Evolutionary conservation across 2,113 vertebrate species (phyloP).

Genomic region (Pao palembangensis): DNA sequence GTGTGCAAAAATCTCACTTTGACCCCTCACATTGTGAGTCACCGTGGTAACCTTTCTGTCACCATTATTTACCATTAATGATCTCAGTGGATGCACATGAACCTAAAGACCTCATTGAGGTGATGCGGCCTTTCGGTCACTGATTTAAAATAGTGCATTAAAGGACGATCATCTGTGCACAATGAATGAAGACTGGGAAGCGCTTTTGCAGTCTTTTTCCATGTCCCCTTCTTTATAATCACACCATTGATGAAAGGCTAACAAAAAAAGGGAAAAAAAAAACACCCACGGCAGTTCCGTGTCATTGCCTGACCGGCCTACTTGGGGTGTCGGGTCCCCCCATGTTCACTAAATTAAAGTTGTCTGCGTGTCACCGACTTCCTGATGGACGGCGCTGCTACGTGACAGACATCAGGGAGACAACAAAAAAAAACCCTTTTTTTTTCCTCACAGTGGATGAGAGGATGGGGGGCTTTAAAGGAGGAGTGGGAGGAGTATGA

Average conservation of each 20-base stretch:
- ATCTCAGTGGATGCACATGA: not conserved
- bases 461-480: not conserved
- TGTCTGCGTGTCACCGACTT: slow-evolving; percentile 55
- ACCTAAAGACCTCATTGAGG: not conserved
- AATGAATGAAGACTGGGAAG: not conserved
- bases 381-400: slow-evolving; percentile 71
- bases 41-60: slow-evolving; percentile 12
- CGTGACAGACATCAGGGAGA: slow-evolving; percentile 67
- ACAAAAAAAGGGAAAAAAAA: slow-evolving; percentile 27
- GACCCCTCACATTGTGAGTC: slow-evolving; percentile 14
- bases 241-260: slow-evolving; percentile 59
- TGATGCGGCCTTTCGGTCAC: not conserved
- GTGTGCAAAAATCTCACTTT: not conserved
- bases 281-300: slow-evolving; percentile 53
- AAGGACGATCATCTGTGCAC: not conserved
- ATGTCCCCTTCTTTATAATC: slow-evolving; percentile 21
- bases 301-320: slow-evolving; percentile 48
- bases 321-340: slow-evolving; percentile 47
- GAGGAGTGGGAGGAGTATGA: slow-evolving; percentile 37
- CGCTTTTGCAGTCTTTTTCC: not conserved
- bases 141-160: not conserved
- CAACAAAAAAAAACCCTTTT: slow-evolving; percentile 34
- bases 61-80: too few species aligned
- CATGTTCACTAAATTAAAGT: slow-evolving; percentile 64
- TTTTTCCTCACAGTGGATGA: slow-evolving; percentile 29